These are phyloP conservation scores for Odontesthes bonariensis DNA, from an alignment of 2,113 vertebrate genomes.

Conservation along the genomic window DNA sequence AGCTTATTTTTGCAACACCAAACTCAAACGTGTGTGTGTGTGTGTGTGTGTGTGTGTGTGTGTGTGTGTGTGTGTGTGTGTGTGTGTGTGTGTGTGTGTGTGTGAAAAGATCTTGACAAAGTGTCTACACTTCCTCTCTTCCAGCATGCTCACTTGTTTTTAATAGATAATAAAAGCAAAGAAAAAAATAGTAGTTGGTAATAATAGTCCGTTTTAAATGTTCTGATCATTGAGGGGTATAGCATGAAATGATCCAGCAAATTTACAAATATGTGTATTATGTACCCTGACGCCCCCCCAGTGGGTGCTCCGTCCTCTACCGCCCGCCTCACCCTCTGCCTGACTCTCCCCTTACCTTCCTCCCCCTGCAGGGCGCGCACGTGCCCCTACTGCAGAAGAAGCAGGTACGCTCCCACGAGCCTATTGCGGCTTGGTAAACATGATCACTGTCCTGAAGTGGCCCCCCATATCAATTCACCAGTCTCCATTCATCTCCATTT, in stretches of 20 bases:
- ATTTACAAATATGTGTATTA: not conserved
- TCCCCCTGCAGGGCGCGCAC: constrained; percentile 77
- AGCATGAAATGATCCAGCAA: not conserved
- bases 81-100: too few species aligned
- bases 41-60: too few species aligned
- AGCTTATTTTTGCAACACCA: not conserved
- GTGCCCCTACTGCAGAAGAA: constrained; percentile 85
- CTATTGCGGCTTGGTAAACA: constrained; percentile 2
- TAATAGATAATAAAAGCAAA: not conserved
- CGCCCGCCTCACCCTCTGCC: not conserved
- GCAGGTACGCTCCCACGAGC: constrained; percentile 77
- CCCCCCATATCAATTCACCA: constrained; percentile 20
- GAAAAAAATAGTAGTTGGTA: not conserved
- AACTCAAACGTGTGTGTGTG: too few species aligned
- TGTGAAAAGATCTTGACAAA: not conserved
- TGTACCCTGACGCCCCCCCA: too few species aligned
- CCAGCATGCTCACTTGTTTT: not conserved
- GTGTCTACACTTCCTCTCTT: not conserved
- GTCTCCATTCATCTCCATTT: constrained; percentile 43
- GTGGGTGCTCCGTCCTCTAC: not conserved
- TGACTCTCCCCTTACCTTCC: constrained; percentile 58
- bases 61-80: too few species aligned
- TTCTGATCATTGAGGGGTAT: not conserved
- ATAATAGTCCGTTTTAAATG: not conserved
- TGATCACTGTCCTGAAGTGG: constrained; percentile 15